Evolutionary conservation across 35 echinoderm and acorn worm species (phyloP), one percentile per base, ranked within the genome.

Genomic region (Holothuria glaberrima): DNA sequence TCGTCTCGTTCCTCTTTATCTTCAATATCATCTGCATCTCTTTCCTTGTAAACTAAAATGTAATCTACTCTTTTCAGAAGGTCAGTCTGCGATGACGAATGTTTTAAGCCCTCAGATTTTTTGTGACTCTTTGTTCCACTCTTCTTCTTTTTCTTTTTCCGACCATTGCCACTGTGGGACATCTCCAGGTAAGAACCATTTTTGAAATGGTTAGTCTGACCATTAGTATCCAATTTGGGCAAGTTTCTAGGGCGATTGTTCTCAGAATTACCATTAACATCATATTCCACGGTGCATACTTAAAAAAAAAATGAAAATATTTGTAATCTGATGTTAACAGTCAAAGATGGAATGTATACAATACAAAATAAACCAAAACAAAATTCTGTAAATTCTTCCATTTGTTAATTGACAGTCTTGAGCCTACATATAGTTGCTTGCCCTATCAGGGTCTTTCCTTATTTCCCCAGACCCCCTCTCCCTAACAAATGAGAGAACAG

Each of bases 41-140:
- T 80, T 18, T 82, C 63, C 35, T 91, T 69, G 62, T 94, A 94
- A 30, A 97, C 95, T 62, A 97, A 69, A 27, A 97, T 79, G 89
- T 97, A 97, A 77, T 97, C 95, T 12, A 97, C 90, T 50, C 95
- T 82, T 75, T 92, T 94, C 30, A 83, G 74, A 57, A 88, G 58
- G 20, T 71, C 79, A 7, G 70, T 90, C 21, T 88, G 57, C n/a
- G 74, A 22, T 19, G 74, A 78, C 9, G 74, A 78, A 35, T 24
- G 12, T 48, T 78, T 78, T 18, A 84, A 18, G 21, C 19, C 80
- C 5, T 12, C 12, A 21, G 28, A 59, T 57, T 61, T 63, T 21
- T 31, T 48, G 25, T 31, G 20, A 48, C 58, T 60, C 12, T 22
- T 14, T 3, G 12, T 26, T 56, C 58, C 58, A 48, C 32, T 84